These are phyloP conservation scores for Aproaerema taeniolella DNA, from an alignment of 2,888 invertebrate species.

Conservation along the genomic window DNA sequence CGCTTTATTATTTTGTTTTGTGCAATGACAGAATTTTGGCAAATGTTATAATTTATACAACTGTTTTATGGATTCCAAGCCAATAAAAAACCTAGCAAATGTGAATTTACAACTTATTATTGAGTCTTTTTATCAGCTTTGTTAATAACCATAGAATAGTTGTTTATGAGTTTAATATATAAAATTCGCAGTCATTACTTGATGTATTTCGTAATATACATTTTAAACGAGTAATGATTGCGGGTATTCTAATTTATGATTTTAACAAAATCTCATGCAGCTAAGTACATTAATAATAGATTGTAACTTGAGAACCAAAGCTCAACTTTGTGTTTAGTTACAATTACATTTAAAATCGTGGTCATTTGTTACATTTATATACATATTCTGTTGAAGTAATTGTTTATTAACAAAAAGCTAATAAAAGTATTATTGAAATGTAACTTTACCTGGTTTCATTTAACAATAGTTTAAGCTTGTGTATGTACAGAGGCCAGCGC, in stretches of 20 bases:
- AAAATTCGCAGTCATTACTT: conserved; percentile 1
- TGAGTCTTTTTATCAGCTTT: too few species aligned
- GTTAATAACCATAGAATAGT: too few species aligned
- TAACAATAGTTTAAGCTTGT: too few species aligned
- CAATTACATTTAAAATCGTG: conserved; percentile 5
- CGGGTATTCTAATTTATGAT: not conserved
- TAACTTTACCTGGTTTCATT: too few species aligned
- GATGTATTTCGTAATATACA: not conserved
- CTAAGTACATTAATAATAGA: not conserved
- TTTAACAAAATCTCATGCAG: not conserved
- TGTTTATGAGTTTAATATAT: too few species aligned
- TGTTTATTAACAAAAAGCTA: conserved; percentile 70
- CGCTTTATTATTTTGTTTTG: conserved; percentile 11
- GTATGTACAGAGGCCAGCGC: too few species aligned
- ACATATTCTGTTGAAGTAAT: conserved; percentile 53
- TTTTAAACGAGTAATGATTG: not conserved
- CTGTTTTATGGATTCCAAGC: too few species aligned
- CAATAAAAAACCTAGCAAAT: too few species aligned
- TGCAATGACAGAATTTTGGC: too few species aligned
- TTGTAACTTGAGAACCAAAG: conserved; percentile 7
- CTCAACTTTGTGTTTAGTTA: conserved; percentile 1
- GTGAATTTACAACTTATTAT: too few species aligned
- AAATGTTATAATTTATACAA: too few species aligned
- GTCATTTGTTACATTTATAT: conserved; percentile 49
- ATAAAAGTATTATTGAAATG: conserved; percentile 38